phyloP scores from a whole-genome alignment of 2,888 invertebrate species.

The Falcaria lacertinaria region DNA sequence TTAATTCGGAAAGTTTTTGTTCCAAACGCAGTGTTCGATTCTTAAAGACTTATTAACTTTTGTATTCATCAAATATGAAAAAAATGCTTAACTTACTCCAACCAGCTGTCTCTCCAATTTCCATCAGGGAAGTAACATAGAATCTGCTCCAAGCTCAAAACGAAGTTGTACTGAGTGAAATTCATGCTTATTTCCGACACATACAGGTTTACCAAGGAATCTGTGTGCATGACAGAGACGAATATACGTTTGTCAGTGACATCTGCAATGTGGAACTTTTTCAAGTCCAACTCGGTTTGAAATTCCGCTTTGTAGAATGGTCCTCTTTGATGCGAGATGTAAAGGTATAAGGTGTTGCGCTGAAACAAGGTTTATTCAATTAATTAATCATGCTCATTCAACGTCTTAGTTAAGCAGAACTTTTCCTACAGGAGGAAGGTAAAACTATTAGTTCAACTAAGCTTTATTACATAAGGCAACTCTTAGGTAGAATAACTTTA shows the following conservation, averaged over 20 bases:
- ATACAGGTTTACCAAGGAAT: conserved; percentile 87
- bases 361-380: conserved; percentile 39
- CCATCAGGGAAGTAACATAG: conserved; percentile 91
- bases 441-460: too few relatives aligned
- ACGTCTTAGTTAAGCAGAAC: too few relatives aligned
- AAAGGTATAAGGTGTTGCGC: conserved; percentile 81
- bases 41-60: too few relatives aligned
- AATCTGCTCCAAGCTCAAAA: conserved; percentile 88
- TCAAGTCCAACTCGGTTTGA: conserved; percentile 82
- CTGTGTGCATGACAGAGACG: conserved; percentile 89
- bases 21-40: too few relatives aligned
- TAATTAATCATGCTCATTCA: too few relatives aligned
- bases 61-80: conserved; percentile 14
- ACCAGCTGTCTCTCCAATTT: conserved; percentile 90
- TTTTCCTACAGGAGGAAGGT: too few relatives aligned
- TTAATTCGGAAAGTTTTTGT: too few relatives aligned
- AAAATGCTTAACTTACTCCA: conserved; percentile 85
- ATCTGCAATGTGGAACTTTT: conserved; percentile 90
- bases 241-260: conserved; percentile 89
- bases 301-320: conserved; percentile 87
- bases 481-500: too few relatives aligned
- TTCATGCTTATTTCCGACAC: conserved; percentile 86
- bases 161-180: conserved; percentile 84
- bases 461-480: too few relatives aligned
- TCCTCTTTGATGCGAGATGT: conserved; percentile 87